Evolutionary conservation across 2,888 invertebrate species (phyloP).

Genomic region (Acanthococcus lagerstroemiae): DNA sequence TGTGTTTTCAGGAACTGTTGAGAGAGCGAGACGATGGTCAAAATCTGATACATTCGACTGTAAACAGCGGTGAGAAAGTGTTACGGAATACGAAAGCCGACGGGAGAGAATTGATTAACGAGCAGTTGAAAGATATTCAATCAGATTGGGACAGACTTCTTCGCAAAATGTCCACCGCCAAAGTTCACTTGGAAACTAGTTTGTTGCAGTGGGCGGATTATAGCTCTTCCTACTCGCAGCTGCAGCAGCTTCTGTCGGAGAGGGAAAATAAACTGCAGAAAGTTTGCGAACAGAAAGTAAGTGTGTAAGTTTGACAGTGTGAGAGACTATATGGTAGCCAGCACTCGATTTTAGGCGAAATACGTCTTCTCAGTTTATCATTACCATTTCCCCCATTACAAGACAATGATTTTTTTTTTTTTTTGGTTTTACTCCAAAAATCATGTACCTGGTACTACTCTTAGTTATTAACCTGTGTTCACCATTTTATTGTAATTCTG

Average conservation of each 20-base stretch:
- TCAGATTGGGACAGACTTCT: constrained; percentile 85
- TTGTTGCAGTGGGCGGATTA: constrained; percentile 93
- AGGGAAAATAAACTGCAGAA: constrained; percentile 84
- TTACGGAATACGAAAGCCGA: constrained; percentile 77
- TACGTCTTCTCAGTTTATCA: too few relatives aligned
- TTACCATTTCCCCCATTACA: too few relatives aligned
- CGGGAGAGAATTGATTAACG: constrained; percentile 76
- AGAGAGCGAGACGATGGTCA: constrained; percentile 78
- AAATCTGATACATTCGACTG: constrained; percentile 71
- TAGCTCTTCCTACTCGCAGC: constrained; percentile 81
- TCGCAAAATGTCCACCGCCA: constrained; percentile 82
- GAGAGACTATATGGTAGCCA: too few relatives aligned
- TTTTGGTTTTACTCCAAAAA: too few relatives aligned
- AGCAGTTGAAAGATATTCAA: constrained; percentile 78
- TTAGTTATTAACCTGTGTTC: neutral
- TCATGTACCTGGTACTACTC: neutral
- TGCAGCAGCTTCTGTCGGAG: constrained; percentile 90
- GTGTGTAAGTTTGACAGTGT: neutral
- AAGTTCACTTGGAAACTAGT: constrained; percentile 81
- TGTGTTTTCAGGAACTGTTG: constrained; percentile 59
- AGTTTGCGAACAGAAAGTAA: constrained; percentile 69
- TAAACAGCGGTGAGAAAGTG: constrained; percentile 84
- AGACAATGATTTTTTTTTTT: too few relatives aligned
- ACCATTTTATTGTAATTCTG: too few relatives aligned
- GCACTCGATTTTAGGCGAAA: too few relatives aligned